A percentile compares a stretch with the other conserved stretches of the same genome.
These are phyloP conservation scores for Xylophagus ater DNA, from an alignment of 2,888 invertebrate genomes.

Conservation along the genomic window DNA sequence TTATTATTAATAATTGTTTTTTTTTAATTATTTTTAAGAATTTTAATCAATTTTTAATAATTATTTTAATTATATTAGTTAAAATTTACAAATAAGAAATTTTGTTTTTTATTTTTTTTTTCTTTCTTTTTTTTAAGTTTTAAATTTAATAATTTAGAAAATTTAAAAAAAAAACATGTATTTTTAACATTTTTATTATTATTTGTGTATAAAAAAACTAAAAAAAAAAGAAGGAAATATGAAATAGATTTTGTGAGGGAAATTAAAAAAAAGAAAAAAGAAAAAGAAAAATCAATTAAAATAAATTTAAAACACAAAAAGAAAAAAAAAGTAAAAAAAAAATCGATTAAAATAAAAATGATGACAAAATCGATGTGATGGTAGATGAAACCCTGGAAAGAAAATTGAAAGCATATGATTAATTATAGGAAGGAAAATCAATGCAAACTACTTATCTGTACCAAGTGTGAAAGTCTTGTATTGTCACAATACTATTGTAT, in stretches of 20 bases:
- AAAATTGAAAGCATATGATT: not conserved
- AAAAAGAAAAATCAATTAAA: conserved; percentile 1
- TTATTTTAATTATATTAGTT: too few relatives aligned
- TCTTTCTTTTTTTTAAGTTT: not conserved
- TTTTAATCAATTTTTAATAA: too few relatives aligned
- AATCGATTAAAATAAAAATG: not conserved
- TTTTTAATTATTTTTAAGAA: too few relatives aligned
- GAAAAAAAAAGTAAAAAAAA: not conserved
- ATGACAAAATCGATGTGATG: not conserved
- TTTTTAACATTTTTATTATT: too few relatives aligned
- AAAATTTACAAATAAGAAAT: not conserved
- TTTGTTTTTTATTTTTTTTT: not conserved
- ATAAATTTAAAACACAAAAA: not conserved
- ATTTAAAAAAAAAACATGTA: not conserved
- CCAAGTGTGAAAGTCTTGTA: too few relatives aligned
- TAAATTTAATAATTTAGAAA: not conserved
- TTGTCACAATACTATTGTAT: too few relatives aligned
- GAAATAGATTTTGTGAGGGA: too few relatives aligned
- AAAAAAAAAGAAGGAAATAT: conserved; percentile 5
- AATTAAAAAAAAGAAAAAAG: too few relatives aligned
- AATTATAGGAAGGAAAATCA: too few relatives aligned
- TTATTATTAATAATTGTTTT: too few relatives aligned
- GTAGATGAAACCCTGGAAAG: not conserved
- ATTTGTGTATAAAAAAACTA: too few relatives aligned
- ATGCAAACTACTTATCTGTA: too few relatives aligned